Conservation (phyloP, 2,888 invertebrate species). For the Xiphydria camelus region DNA sequence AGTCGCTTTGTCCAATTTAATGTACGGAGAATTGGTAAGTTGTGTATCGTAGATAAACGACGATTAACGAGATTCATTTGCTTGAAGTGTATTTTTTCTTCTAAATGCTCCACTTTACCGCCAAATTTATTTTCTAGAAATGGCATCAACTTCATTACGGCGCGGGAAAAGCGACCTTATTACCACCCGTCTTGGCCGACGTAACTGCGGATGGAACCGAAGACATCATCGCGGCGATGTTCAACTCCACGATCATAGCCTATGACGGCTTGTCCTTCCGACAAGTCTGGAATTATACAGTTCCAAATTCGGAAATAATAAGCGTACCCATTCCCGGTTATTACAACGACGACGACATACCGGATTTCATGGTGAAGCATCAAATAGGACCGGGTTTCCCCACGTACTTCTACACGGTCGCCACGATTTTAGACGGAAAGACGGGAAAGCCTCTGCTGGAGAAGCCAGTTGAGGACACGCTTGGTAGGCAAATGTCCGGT, state of each 20-base stretch:
- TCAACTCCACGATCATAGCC: slow-evolving; percentile 73
- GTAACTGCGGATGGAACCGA: slow-evolving; percentile 71
- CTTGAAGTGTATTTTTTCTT: not conserved
- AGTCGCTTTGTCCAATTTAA: slow-evolving; percentile 63
- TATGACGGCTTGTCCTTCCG: slow-evolving; percentile 70
- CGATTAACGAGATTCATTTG: not conserved
- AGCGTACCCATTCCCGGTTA: slow-evolving; percentile 79
- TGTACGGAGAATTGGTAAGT: slow-evolving; percentile 59
- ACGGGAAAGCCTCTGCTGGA: slow-evolving; percentile 65
- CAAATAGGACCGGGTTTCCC: slow-evolving; percentile 73
- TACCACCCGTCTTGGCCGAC: slow-evolving; percentile 70
- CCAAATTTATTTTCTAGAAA: slow-evolving; percentile 50
- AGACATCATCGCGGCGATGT: slow-evolving; percentile 75
- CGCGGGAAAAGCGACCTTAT: slow-evolving; percentile 68
- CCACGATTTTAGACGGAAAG: slow-evolving; percentile 63
- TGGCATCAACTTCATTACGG: slow-evolving; percentile 64
- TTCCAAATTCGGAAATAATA: slow-evolving; percentile 70
- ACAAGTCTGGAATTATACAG: slow-evolving; percentile 74
- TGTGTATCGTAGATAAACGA: slow-evolving; percentile 5
- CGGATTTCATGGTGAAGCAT: slow-evolving; percentile 78
- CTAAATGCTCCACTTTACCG: slow-evolving; percentile 1
- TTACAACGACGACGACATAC: slow-evolving; percentile 75
- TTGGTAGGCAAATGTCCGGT: slow-evolving; percentile 66
- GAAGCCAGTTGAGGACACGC: slow-evolving; percentile 63
- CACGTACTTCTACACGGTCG: slow-evolving; percentile 73